Percentiles rank a stretch among this genome's conserved stretches.
phyloP scores from a whole-genome alignment of 2,888 invertebrate species.

The Saturnia pavonia region DNA sequence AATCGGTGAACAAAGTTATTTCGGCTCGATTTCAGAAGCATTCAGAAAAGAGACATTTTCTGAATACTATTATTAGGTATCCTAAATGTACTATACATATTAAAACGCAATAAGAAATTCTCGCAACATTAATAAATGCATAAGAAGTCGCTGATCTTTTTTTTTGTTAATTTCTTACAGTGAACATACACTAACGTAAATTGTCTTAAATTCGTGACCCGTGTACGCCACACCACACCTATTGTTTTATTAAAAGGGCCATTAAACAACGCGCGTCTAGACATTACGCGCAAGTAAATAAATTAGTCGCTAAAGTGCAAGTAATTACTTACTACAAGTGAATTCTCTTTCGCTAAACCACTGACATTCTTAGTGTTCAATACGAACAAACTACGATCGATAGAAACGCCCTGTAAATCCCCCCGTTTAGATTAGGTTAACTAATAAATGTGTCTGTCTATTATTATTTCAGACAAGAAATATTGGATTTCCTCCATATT shows the following conservation, averaged over 20 bases:
- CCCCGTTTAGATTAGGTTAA: conserved; percentile 55
- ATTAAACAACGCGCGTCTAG: conserved; percentile 60
- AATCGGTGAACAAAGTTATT: not conserved
- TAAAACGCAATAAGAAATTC: not conserved
- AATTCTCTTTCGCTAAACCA: conserved; percentile 54
- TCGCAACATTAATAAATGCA: not conserved
- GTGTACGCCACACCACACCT: conserved; percentile 45
- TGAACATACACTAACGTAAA: conserved; percentile 29
- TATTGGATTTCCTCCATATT: conserved; percentile 37
- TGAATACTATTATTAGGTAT: not conserved
- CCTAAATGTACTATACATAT: not conserved
- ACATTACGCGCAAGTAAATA: conserved; percentile 68
- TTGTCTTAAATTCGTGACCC: conserved; percentile 42
- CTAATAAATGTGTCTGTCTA: conserved; percentile 52
- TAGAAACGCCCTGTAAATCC: conserved; percentile 31
- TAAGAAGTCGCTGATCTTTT: too few relatives aligned
- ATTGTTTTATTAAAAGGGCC: conserved; percentile 61
- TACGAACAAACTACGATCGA: conserved; percentile 44
- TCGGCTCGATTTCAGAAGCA: not conserved
- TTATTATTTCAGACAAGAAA: conserved; percentile 44
- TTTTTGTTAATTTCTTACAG: not conserved
- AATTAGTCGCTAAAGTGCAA: conserved; percentile 64
- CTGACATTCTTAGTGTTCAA: conserved; percentile 48
- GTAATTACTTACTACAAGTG: conserved; percentile 61
- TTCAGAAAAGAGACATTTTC: not conserved